Evolutionary conservation across 64 coral and sea anemone genomes (phyloP), one percentile per base, ranked within the genome.

Genomic region (Trachythela sp.): DNA sequence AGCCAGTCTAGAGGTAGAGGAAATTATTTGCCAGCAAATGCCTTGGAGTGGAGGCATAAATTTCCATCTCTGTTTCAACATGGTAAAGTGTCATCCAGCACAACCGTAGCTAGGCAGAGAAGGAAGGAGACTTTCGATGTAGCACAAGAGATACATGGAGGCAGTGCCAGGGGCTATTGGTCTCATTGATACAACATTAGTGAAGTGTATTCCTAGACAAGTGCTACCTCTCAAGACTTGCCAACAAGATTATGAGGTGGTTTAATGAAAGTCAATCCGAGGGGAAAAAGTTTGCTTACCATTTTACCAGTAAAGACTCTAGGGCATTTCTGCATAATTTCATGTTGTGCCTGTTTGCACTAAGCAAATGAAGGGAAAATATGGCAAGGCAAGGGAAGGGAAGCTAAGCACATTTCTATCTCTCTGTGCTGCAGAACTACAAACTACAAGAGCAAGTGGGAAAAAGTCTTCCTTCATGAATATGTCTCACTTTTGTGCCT

Each of bases 101-200:
- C 49, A 20, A 15, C 49, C 49, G 8, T 52, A 86, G 32, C 85
- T 41, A 89, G n/a, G n/a, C n/a, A n/a, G n/a, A n/a, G n/a, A n/a
- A n/a, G n/a, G n/a, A n/a, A n/a, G n/a, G n/a, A n/a, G 67, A 89
- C 84, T 32, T 37, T 93, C 48, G 76, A 85, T 56, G 36, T 35
- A 87, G 92, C 22, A 52, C 49, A 52, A 52, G 49, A 52, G 49
- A 52, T 52, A 6, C 92, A 94, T 91, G 92, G 92, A 87, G 89
- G 85, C 32, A 90, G 85, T 83, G 54, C 89, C 89, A 41, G 89
- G 48, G 49, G 38, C 56, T 18, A 68, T 85, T 91, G 89, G 89
- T 22, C 26, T 91, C 22, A 39, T 91, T 43, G 83, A 85, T 56
- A 91, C 89, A 8, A 51, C 86, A 60, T 83, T 91, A 49, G 13